Evolutionary conservation across 2,113 vertebrate species (phyloP).

Genomic region (Genyomyrus donnyi): DNA sequence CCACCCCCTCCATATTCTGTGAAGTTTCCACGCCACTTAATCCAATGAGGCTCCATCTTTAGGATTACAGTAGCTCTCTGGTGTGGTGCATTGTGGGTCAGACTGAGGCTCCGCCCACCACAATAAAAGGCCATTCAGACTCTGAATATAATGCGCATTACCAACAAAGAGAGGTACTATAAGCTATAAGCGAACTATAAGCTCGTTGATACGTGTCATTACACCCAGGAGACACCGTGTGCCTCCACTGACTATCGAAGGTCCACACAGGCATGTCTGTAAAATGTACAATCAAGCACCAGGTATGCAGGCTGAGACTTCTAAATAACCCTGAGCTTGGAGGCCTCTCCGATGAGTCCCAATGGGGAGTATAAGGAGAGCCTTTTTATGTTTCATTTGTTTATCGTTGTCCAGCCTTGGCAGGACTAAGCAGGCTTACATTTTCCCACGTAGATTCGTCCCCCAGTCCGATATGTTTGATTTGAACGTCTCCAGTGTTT

Average conservation of each 20-base stretch:
- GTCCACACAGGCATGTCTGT: neutral
- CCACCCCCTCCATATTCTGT: constrained; percentile 5
- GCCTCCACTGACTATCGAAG: neutral
- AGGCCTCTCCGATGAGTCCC: neutral
- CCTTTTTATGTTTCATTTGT: neutral
- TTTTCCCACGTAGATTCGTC: neutral
- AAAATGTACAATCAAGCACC: neutral
- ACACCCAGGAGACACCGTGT: neutral
- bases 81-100: constrained; percentile 18
- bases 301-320: neutral
- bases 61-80: constrained; percentile 23
- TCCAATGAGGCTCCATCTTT: neutral
- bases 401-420: neutral
- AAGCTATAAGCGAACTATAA: neutral
- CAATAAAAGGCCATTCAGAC: neutral
- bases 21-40: constrained; percentile 35
- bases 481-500: neutral
- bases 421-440: neutral
- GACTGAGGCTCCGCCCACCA: neutral
- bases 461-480: neutral
- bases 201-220: neutral
- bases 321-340: neutral
- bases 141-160: neutral
- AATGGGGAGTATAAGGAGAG: neutral
- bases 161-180: neutral